A percentile compares a stretch with the other conserved stretches of the same genome.
phyloP scores from a whole-genome alignment of 2,113 vertebrate genomes.

The Alethe castanea region DNA sequence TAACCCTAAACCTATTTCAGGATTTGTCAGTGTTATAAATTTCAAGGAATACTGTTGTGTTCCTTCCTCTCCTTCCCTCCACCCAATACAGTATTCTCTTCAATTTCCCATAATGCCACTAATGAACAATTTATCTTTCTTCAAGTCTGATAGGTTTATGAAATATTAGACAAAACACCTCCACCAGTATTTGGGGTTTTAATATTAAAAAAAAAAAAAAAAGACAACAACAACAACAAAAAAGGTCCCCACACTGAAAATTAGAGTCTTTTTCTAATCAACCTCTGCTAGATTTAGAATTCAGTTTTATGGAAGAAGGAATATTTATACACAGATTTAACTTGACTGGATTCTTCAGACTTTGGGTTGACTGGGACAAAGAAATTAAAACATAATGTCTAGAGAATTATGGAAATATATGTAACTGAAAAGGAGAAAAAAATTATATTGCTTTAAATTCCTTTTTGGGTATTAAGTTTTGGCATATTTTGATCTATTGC shows the following conservation, averaged over 20 bases:
- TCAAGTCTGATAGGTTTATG: not conserved
- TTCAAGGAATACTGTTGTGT: not conserved
- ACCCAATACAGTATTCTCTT: not conserved
- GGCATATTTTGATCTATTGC: not conserved
- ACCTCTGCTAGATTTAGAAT: not conserved
- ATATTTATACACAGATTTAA: not conserved
- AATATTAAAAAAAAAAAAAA: not conserved
- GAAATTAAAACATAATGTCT: not conserved
- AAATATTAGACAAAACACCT: not conserved
- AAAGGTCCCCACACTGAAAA: not conserved
- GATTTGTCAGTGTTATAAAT: not conserved
- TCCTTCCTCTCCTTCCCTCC: not conserved
- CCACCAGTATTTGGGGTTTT: not conserved
- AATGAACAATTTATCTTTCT: not conserved
- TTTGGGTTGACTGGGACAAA: not conserved
- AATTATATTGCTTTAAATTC: not conserved
- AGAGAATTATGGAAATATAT: not conserved
- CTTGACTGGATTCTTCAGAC: not conserved
- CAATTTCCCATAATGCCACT: not conserved
- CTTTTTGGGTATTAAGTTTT: not conserved
- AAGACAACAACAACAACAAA: not conserved
- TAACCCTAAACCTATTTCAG: not conserved
- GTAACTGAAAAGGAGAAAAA: not conserved
- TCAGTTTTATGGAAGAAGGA: not conserved
- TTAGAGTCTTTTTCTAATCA: not conserved